Conservation (phyloP, 2,888 invertebrate species). For the Archaeoteleia sp. region DNA sequence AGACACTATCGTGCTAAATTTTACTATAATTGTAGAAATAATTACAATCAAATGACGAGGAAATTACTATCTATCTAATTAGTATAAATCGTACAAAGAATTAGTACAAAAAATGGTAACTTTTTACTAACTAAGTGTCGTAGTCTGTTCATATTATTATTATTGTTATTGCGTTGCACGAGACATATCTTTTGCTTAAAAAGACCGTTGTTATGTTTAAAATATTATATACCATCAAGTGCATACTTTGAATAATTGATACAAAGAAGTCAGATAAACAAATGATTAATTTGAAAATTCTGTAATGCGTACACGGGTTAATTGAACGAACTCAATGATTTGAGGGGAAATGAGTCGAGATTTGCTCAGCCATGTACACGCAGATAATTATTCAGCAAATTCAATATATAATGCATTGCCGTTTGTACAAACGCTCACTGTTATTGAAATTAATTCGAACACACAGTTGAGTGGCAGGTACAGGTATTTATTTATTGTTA, state of each 20-base stretch:
- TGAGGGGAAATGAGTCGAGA: slow-evolving; percentile 47
- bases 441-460: slow-evolving; percentile 16
- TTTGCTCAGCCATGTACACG: slow-evolving; percentile 53
- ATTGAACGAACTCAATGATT: slow-evolving; percentile 32
- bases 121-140: too few relatives aligned
- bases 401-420: slow-evolving; percentile 29
- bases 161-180: too few relatives aligned
- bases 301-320: slow-evolving; percentile 16
- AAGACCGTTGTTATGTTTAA: too few relatives aligned
- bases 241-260: slow-evolving; percentile 1
- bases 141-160: too few relatives aligned
- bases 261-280: slow-evolving; percentile 16
- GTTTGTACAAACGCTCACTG: slow-evolving; percentile 19
- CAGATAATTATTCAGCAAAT: slow-evolving; percentile 30
- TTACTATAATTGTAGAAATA: too few relatives aligned
- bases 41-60: too few relatives aligned
- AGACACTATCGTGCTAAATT: too few relatives aligned
- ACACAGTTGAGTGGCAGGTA: slow-evolving; percentile 14
- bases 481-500: slow-evolving; percentile 15
- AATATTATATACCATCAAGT: background rate
- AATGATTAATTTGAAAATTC: slow-evolving; percentile 23
- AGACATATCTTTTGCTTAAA: too few relatives aligned
- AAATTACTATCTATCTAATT: too few relatives aligned
- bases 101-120: too few relatives aligned
- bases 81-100: too few relatives aligned